Base-by-base conservation (phyloP, 2,113 vertebrate genomes). In the Callipepla californica region DNA sequence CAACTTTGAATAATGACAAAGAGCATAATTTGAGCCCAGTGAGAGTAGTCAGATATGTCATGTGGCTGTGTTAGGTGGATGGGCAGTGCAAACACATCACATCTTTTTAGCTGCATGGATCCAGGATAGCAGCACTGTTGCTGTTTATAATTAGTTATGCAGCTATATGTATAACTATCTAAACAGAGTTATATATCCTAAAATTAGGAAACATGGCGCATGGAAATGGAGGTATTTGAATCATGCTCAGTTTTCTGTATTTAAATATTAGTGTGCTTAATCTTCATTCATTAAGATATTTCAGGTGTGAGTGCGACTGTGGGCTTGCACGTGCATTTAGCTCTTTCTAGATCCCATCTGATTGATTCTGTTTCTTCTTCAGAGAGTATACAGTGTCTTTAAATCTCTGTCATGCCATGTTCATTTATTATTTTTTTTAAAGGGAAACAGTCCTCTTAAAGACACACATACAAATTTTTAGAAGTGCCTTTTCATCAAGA, bases 401-500 rank as follows among this genome's bases (percentile, higher is more conserved):
- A 95, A 78, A 70, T 62, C 22, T 82, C 28, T 70, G 21, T 68
- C 83, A 45, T 47, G n/a, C 12, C 18, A 53, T 6, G 9, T 62
- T 62, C 34, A 9, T 69, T 87, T 57, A 62, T 85, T 92, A 59
- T 59, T 85, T 91, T 57, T 94, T 92, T 79, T 81, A 32, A 85
- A 85, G 53, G 34, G 45, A 93, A 85, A 76, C 21, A 73, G 50
- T 93, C 22, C 80, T 91, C 25, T 83, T 90, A 80, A 48, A 80
- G 77, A 68, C 19, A 1, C 4, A 3, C 18, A 50, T 9, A 34
- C 17, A 21, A 32, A 9, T 13, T 47, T 89, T 73, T 61, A 47
- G 30, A 89, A 95, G 5, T 67, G 21, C 4, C 8, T 76, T 93
- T 86, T 42, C 0, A 2, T 82, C 65, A 76, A 80, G 50, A 40